Percentiles rank a stretch among this genome's conserved stretches.
Conservation (phyloP, 2,797 vertebrate genomes). For the Neosilurus hyrtlii region DNA sequence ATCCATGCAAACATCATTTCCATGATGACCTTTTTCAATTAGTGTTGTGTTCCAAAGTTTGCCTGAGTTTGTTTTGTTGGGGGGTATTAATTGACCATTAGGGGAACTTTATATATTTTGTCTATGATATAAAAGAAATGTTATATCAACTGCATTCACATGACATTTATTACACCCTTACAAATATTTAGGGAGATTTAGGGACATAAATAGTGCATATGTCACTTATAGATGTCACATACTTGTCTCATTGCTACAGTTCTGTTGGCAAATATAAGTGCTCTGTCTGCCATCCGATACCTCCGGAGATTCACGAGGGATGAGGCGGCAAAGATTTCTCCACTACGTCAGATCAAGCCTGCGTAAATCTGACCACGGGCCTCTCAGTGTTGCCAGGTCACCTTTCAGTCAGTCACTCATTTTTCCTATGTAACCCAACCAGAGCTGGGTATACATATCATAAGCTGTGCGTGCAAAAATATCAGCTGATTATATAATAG, state of each 20-base stretch:
- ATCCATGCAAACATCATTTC: constrained; percentile 17
- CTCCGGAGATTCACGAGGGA: constrained; percentile 78
- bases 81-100: not conserved
- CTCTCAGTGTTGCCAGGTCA: constrained; percentile 27
- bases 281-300: constrained; percentile 90
- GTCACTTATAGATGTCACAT: constrained; percentile 16
- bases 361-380: constrained; percentile 37
- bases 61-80: not conserved
- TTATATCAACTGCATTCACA: not conserved
- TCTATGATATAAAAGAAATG: not conserved
- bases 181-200: not conserved
- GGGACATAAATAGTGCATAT: not conserved
- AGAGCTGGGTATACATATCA: constrained; percentile 20
- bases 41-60: not conserved
- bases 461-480: constrained; percentile 22
- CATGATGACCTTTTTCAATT: not conserved
- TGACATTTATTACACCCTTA: constrained; percentile 16
- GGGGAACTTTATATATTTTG: not conserved
- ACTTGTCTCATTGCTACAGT: constrained; percentile 71
- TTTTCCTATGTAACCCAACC: constrained; percentile 43
- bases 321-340: constrained; percentile 53
- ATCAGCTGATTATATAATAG: constrained; percentile 22
- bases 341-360: constrained; percentile 41
- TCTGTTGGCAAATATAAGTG: constrained; percentile 88
- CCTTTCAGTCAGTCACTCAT: constrained; percentile 39